Evolutionary conservation across 2,888 invertebrate species (phyloP), one percentile per base, ranked within the genome.

Genomic region (Gonocerus acuteangulatus): DNA sequence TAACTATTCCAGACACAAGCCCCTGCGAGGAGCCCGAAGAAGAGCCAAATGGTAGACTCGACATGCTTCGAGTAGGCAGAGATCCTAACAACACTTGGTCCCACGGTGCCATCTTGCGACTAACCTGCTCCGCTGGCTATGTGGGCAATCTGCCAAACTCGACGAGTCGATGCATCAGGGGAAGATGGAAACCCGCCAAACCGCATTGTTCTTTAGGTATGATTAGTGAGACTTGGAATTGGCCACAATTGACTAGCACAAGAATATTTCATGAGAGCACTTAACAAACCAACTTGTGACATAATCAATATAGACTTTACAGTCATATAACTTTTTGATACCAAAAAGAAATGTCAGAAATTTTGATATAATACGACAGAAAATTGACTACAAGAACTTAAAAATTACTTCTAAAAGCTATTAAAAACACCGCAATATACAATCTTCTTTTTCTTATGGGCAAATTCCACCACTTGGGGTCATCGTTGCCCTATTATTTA

Each of bases 151-250:
- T 89, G 64, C 82, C 82, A 58, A 89, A 89, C 71, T 80, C 82
- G 2, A 89, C 89, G 1, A 86, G 86, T 0, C 84, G 85, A 70
- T 94, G 94, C 72, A 83, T 86, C 2, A 79, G 88, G 65, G 92
- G 93, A 0, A 80, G 86, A 67, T 93, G 93, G 93, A 87, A 85
- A 69, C 90, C 90, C 0, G 82, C 82, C 64, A 85, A 83, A 68
- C 92, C 93, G 0, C 80, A 81, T 69, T 94, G 93, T 73, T 78
- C 84, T 70, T 85, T 90, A 71, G 77, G 89, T 89, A n/a, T n/a
- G n/a, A n/a, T n/a, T n/a, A n/a, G n/a, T n/a, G n/a, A n/a, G n/a
- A n/a, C n/a, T n/a, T n/a, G n/a, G n/a, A n/a, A n/a, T n/a, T n/a
- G n/a, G n/a, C n/a, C n/a, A n/a, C n/a, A n/a, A n/a, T 77, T 80